Percentiles rank a stretch among this genome's conserved stretches.
phyloP scores from a whole-genome alignment of 2,113 vertebrate genomes.

The Nothobranchius kuhntae region DNA sequence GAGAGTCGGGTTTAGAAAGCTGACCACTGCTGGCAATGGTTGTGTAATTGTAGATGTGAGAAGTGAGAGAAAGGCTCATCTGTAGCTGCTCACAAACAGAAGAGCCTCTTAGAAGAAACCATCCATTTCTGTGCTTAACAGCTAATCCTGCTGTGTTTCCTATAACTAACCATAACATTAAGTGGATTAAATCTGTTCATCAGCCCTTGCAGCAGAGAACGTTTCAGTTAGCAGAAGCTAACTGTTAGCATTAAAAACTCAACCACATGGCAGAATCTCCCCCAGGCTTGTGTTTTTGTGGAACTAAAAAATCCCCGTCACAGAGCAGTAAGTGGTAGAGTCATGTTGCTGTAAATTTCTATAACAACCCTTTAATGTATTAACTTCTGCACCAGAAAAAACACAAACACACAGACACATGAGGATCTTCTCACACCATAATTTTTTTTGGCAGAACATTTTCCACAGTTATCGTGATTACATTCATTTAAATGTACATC shows the following conservation, averaged over 20 bases:
- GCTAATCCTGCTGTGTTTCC: neutral
- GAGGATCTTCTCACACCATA: neutral
- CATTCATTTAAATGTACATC: slow-evolving; percentile 14
- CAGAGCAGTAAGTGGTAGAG: too few species aligned
- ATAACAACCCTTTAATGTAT: neutral
- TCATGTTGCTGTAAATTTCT: too few species aligned
- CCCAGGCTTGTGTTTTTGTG: too few species aligned
- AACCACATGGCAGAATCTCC: too few species aligned
- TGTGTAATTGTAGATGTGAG: neutral
- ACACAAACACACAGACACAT: neutral
- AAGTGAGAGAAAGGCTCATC: neutral
- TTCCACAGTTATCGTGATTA: slow-evolving; percentile 6
- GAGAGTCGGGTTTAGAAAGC: neutral
- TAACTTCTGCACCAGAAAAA: neutral
- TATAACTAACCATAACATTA: neutral
- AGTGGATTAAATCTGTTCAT: neutral
- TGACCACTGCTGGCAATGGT: neutral
- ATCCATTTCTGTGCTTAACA: neutral
- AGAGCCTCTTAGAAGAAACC: neutral
- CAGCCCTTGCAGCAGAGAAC: too few species aligned
- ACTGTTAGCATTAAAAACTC: too few species aligned
- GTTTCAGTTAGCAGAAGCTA: too few species aligned
- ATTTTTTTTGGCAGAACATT: neutral
- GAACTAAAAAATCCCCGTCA: too few species aligned
- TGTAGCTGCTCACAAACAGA: neutral